These are phyloP conservation scores for Chironomus striatipennis DNA, from an alignment of 1,140 invertebrate species.

Conservation along the genomic window DNA sequence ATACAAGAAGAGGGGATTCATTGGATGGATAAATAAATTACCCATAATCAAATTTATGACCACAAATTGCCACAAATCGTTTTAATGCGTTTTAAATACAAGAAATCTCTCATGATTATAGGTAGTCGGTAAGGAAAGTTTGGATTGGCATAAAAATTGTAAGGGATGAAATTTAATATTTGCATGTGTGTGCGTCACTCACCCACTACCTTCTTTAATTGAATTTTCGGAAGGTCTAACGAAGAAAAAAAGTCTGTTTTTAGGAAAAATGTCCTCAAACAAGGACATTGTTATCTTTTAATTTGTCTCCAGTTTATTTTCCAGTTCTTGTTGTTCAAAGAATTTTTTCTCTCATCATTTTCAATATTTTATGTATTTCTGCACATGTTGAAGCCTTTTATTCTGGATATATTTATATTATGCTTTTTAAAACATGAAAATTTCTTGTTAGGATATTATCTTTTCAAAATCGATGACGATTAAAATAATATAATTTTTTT, in stretches of 20 bases:
- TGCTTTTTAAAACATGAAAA: background rate
- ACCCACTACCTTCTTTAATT: background rate
- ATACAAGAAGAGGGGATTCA: background rate
- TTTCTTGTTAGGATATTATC: background rate
- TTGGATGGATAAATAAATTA: background rate
- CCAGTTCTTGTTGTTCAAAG: background rate
- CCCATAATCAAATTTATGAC: conserved; percentile 11
- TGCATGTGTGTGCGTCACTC: background rate
- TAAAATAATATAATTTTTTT: background rate
- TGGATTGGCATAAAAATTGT: background rate
- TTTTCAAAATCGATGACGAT: background rate
- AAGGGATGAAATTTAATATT: background rate
- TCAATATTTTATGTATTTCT: background rate
- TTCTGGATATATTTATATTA: background rate
- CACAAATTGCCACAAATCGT: background rate
- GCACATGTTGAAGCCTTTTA: too few species aligned
- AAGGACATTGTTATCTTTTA: conserved; percentile 14
- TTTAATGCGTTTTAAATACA: background rate
- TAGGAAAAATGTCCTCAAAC: conserved; percentile 1
- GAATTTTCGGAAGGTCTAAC: background rate
- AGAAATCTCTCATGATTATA: background rate
- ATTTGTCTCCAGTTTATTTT: background rate
- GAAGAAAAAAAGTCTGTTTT: background rate
- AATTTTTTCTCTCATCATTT: background rate
- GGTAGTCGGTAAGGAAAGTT: background rate